These are phyloP conservation scores for Tupaia tana DNA, from an alignment of 2,113 vertebrate species.

Conservation along the genomic window DNA sequence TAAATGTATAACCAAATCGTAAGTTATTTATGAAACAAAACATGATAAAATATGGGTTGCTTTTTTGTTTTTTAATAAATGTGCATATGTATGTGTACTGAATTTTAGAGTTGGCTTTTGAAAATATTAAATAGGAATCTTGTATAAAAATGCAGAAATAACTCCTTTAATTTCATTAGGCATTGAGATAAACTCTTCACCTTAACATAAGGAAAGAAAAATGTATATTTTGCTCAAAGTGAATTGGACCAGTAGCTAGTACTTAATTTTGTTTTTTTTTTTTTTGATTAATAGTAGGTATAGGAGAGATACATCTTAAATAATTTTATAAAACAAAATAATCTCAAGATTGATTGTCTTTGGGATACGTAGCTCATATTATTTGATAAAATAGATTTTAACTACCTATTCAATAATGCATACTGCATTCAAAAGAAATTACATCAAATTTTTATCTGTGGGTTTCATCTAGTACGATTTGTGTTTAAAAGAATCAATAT, in stretches of 20 bases:
- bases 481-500: neutral
- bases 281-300: slow-evolving; percentile 60
- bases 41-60: neutral
- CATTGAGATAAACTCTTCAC: slow-evolving; percentile 30
- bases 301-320: slow-evolving; percentile 43
- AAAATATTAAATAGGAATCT: slow-evolving; percentile 13
- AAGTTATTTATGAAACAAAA: slow-evolving; percentile 39
- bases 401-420: slow-evolving; percentile 59
- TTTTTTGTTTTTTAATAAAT: neutral
- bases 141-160: slow-evolving; percentile 51
- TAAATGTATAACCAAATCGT: neutral
- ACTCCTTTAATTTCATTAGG: slow-evolving; percentile 52
- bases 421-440: slow-evolving; percentile 51
- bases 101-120: slow-evolving; percentile 45
- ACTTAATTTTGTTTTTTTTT: slow-evolving; percentile 55
- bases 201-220: neutral
- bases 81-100: neutral
- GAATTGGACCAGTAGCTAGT: neutral
- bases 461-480: slow-evolving; percentile 1
- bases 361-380: slow-evolving; percentile 33
- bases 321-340: slow-evolving; percentile 66
- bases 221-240: slow-evolving; percentile 10
- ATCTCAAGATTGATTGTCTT: slow-evolving; percentile 33
- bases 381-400: slow-evolving; percentile 68
- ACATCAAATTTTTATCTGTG: slow-evolving; percentile 41